These are phyloP conservation scores for Spilarctia lutea DNA, from an alignment of 2,888 invertebrate species.

Conservation along the genomic window DNA sequence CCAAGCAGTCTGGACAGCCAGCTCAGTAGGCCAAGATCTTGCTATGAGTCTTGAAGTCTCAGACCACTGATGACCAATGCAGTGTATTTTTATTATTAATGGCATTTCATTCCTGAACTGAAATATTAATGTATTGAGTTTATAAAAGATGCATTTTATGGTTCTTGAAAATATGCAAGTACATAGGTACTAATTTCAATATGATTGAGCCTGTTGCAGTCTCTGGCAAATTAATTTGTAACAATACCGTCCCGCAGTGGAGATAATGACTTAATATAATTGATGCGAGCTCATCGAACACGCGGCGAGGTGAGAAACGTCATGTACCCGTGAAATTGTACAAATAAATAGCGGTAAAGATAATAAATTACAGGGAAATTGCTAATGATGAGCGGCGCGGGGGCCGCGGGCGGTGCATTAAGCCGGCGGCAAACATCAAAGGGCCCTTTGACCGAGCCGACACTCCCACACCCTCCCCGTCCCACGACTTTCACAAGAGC, in stretches of 20 bases:
- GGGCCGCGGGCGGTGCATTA: conserved; percentile 85
- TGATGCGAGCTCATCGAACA: conserved; percentile 39
- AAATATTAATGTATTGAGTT: not conserved
- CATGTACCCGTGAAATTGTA: conserved; percentile 76
- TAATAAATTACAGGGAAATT: conserved; percentile 87
- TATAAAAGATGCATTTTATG: not conserved
- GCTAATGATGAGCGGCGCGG: conserved; percentile 85
- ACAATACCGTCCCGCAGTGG: not conserved
- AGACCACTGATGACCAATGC: not conserved
- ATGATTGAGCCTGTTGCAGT: not conserved
- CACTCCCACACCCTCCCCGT: conserved; percentile 79
- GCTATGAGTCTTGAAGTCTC: not conserved
- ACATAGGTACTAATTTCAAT: not conserved
- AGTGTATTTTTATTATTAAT: not conserved
- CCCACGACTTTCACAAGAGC: conserved; percentile 57
- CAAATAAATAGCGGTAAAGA: conserved; percentile 86
- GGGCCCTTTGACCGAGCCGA: conserved; percentile 86
- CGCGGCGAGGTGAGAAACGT: conserved; percentile 62
- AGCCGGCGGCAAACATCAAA: conserved; percentile 87
- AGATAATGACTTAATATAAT: conserved; percentile 31
- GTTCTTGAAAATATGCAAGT: not conserved
- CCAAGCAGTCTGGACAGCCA: too few relatives aligned
- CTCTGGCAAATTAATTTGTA: conserved; percentile 4
- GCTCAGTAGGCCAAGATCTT: too few relatives aligned
- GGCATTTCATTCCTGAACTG: not conserved